Conservation (phyloP, 2,797 vertebrate genomes). For the Mormyrus hasselquistii region DNA sequence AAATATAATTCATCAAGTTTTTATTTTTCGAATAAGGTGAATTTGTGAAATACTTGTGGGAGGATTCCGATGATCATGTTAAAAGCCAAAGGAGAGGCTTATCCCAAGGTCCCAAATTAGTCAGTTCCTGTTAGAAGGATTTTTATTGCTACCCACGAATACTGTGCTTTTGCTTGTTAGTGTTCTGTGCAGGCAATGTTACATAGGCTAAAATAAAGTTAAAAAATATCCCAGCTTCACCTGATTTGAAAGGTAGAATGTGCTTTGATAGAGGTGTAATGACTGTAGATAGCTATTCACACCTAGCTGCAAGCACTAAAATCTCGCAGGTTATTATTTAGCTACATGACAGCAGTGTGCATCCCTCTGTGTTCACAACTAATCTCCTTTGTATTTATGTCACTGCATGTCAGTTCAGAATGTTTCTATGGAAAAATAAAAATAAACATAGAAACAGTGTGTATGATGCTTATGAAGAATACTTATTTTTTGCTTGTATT, state of each 20-base stretch:
- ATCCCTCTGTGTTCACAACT: neutral
- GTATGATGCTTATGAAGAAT: neutral
- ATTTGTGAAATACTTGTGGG: neutral
- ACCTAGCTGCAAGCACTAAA: neutral
- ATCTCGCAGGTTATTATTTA: neutral
- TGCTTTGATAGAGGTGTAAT: neutral
- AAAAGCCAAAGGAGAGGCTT: neutral
- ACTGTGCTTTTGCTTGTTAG: neutral
- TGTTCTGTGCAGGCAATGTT: neutral
- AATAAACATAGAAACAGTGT: neutral
- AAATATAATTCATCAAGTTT: neutral
- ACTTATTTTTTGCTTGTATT: neutral
- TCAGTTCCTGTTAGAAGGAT: neutral
- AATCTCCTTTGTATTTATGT: slow-evolving; percentile 5
- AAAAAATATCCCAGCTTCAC: neutral
- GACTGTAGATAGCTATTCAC: neutral
- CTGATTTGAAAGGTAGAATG: neutral
- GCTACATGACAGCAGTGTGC: neutral
- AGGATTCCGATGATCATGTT: neutral
- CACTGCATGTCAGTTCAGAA: neutral
- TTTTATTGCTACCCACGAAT: neutral
- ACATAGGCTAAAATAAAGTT: neutral
- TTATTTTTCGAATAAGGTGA: neutral
- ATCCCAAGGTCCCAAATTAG: neutral
- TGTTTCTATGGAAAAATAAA: neutral